These are phyloP conservation scores for Herminia tarsipennalis DNA, from an alignment of 2,888 invertebrate species.

Conservation along the genomic window DNA sequence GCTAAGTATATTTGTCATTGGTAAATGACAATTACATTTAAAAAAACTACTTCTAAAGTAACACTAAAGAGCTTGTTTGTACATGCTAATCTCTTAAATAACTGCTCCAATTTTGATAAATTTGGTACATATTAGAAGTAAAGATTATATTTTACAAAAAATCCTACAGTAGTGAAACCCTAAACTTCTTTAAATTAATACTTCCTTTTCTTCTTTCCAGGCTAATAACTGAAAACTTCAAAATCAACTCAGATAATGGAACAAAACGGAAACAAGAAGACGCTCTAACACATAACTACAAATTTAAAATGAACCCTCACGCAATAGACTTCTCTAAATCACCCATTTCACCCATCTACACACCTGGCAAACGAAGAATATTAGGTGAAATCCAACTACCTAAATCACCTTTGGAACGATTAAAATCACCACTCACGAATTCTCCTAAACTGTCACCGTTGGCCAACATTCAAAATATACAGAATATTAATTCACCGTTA, in stretches of 20 bases:
- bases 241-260: constrained; percentile 79
- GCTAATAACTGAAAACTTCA: constrained; percentile 83
- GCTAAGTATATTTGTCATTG: too few relatives aligned
- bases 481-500: constrained; percentile 40
- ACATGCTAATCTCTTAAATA: too few relatives aligned
- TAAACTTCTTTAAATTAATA: constrained; percentile 12
- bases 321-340: constrained; percentile 65
- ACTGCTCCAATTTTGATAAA: too few relatives aligned
- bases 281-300: constrained; percentile 65
- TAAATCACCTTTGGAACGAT: constrained; percentile 56
- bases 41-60: too few relatives aligned
- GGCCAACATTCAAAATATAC: constrained; percentile 1
- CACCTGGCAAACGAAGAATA: constrained; percentile 63
- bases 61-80: too few relatives aligned
- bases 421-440: constrained; percentile 46
- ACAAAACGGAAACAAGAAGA: constrained; percentile 75
- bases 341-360: constrained; percentile 54
- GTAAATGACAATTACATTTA: too few relatives aligned
- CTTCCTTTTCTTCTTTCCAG: constrained; percentile 60
- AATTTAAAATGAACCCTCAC: constrained; percentile 74
- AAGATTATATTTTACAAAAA: too few relatives aligned
- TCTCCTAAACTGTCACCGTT: constrained; percentile 44
- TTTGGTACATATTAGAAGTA: too few relatives aligned
- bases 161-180: too few relatives aligned
- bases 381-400: constrained; percentile 60